Base-by-base conservation (phyloP, 2,113 vertebrate species). In the Ascaphus truei region DNA sequence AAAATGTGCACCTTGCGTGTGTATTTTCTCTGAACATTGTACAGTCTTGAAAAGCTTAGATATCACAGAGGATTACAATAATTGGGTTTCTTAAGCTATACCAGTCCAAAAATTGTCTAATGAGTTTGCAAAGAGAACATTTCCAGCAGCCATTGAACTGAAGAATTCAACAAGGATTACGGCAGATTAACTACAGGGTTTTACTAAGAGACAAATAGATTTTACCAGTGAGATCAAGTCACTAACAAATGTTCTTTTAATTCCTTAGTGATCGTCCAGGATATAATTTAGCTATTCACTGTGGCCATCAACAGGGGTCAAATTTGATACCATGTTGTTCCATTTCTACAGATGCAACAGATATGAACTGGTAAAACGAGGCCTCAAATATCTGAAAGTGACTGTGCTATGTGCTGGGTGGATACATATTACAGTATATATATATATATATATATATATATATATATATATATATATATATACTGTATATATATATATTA, bases 161-260 rank as follows among this genome's bases (percentile, higher is more conserved):
- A 61, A 30, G 16, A 74, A 62, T 53, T 68, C 25, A 34, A 55
- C 57, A 74, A 69, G 52, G 33, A 62, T 76, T 74, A 31, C 10
- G 37, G 62, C 31, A 72, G 43, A 74, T 68, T 56, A 74, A 30
- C 41, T 60, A 62, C 41, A 76, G 34, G 23, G 33, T 72, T 68
- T 73, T 12, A 13, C 9, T 62, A 48, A 31, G 12, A 72, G 9
- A 62, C 22, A 73, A 68, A 64, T 1, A 56, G 16, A 10, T 62
- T 52, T 68, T 72, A 23, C 27, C 30, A 71, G 61, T 16, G 71
- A 68, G 33, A 55, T 71, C 60, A 71, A 0, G 3, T 15, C 27
- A 64, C 43, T 18, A 11, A 26, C 25, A 71, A 68, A 50, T 20
- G n/a, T n/a, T 2, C 27, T 8, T 36, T 72, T 39, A 1, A 1